phyloP scores from a whole-genome alignment of 2,113 vertebrate species.

The Rhea americana region DNA sequence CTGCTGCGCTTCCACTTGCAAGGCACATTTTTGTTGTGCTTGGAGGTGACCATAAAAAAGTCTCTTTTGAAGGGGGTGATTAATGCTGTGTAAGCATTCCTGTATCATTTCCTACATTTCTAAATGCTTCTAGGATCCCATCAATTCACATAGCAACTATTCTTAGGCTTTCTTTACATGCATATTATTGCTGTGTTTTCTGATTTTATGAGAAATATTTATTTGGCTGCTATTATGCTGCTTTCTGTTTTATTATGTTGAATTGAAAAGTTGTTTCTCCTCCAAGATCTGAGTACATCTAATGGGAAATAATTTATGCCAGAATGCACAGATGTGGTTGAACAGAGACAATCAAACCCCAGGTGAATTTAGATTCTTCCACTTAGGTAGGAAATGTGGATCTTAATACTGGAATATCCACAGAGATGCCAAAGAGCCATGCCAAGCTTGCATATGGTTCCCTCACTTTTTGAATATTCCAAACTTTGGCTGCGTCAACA shows the following conservation, averaged over 20 bases:
- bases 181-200: neutral
- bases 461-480: neutral
- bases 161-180: neutral
- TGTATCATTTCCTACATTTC: neutral
- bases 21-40: neutral
- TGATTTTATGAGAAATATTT: slow-evolving; percentile 34
- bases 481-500: neutral
- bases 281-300: neutral
- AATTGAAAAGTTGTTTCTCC: slow-evolving; percentile 8
- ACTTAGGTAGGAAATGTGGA: neutral
- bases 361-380: neutral
- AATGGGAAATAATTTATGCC: neutral
- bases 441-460: neutral
- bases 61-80: neutral
- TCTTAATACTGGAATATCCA: neutral
- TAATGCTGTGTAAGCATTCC: neutral
- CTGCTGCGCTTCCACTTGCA: neutral
- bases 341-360: neutral
- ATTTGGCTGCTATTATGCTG: neutral
- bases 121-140: neutral
- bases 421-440: neutral
- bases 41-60: neutral
- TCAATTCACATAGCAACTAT: neutral
- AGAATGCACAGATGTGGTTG: neutral
- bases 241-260: slow-evolving; percentile 18